phyloP scores from a whole-genome alignment of 2,888 invertebrate species.

The Crioceris asparagi region DNA sequence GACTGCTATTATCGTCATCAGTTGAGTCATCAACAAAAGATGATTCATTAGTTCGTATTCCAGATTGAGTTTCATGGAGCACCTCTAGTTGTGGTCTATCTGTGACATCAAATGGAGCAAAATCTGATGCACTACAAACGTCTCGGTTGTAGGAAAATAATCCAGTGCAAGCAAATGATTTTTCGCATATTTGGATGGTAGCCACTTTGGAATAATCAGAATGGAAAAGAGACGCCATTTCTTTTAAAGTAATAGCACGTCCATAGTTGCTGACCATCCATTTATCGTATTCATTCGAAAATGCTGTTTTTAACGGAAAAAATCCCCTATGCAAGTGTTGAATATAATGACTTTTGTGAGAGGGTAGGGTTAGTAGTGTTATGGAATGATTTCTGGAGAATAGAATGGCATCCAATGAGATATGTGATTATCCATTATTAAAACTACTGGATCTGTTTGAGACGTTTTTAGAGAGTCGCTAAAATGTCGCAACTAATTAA shows the following conservation, averaged over 20 bases:
- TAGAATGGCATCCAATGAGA: constrained; percentile 1
- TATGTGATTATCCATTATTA: background rate
- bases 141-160: background rate
- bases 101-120: background rate
- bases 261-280: background rate
- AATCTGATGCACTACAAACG: background rate
- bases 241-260: background rate
- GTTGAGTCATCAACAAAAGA: background rate
- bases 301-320: background rate
- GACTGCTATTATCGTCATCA: background rate
- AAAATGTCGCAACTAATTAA: background rate
- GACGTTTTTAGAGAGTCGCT: background rate
- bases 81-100: background rate
- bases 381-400: background rate
- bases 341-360: background rate
- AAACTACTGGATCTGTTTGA: background rate
- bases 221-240: constrained; percentile 2
- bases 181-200: constrained; percentile 2
- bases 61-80: background rate
- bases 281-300: background rate
- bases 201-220: constrained; percentile 5
- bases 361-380: background rate
- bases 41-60: background rate
- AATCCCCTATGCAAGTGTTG: background rate
- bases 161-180: constrained; percentile 3